phyloP scores from a whole-genome alignment of 1,140 invertebrate species.

The Drosophila ficusphila region DNA sequence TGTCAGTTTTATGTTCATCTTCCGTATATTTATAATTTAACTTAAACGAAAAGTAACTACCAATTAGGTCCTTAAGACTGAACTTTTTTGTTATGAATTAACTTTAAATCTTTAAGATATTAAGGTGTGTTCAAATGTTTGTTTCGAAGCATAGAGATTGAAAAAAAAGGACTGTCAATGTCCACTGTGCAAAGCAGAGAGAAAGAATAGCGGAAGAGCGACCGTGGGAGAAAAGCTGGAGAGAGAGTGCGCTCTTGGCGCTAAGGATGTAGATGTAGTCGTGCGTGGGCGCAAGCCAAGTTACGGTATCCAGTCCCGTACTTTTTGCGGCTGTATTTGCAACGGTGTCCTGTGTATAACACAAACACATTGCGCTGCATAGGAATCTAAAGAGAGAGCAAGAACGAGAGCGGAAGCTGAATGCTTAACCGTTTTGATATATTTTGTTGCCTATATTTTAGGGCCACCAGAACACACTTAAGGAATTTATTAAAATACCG shows the following conservation, averaged over 20 bases:
- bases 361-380: slow-evolving; percentile 65
- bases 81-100: too few species aligned
- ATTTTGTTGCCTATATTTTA: slow-evolving; percentile 60
- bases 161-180: background rate
- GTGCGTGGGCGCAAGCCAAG: slow-evolving; percentile 70
- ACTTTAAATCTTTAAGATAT: too few species aligned
- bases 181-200: slow-evolving; percentile 24
- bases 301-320: slow-evolving; percentile 31
- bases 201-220: slow-evolving; percentile 8
- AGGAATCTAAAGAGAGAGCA: slow-evolving; percentile 47
- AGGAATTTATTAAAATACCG: slow-evolving; percentile 4
- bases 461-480: slow-evolving; percentile 3
- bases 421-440: slow-evolving; percentile 20
- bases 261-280: slow-evolving; percentile 16
- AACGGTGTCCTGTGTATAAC: slow-evolving; percentile 68
- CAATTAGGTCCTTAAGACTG: too few species aligned
- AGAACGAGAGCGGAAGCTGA: slow-evolving; percentile 19
- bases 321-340: slow-evolving; percentile 15
- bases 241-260: slow-evolving; percentile 22
- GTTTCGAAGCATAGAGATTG: too few species aligned
- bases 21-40: too few species aligned
- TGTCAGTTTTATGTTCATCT: background rate
- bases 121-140: too few species aligned
- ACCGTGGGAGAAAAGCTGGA: background rate
- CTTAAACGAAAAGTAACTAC: too few species aligned